These are phyloP conservation scores for Telmatochromis brachygnathus DNA, from an alignment of 2,113 vertebrate species.

Conservation along the genomic window DNA sequence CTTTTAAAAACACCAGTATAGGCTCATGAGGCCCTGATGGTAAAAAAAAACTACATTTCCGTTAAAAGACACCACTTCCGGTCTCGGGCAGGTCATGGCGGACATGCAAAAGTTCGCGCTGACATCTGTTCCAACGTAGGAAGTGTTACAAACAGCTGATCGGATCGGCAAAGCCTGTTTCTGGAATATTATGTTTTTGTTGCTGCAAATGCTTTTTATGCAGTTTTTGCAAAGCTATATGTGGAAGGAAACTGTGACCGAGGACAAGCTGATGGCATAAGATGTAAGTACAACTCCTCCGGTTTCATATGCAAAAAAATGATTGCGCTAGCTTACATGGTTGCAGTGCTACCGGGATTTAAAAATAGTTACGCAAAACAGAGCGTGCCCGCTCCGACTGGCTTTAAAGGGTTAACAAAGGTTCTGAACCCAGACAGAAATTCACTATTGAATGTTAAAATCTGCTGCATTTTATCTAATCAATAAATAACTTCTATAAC, in stretches of 20 bases:
- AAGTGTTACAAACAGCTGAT: too few relatives aligned
- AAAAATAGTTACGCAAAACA: too few relatives aligned
- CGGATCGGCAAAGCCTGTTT: accelerated
- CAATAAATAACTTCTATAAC: neutral
- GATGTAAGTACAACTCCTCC: too few relatives aligned
- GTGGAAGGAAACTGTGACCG: too few relatives aligned
- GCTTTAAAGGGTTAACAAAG: neutral
- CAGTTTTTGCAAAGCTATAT: accelerated
- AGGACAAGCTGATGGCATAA: too few relatives aligned
- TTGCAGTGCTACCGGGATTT: too few relatives aligned
- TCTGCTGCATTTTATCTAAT: neutral
- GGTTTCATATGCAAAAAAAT: too few relatives aligned
- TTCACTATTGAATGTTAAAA: neutral
- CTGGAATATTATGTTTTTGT: too few relatives aligned
- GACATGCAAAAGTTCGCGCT: accelerated
- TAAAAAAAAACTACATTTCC: too few relatives aligned
- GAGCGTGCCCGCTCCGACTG: accelerated
- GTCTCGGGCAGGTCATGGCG: accelerated
- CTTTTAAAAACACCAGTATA: too few relatives aligned
- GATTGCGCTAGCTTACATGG: accelerated
- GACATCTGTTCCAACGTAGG: accelerated
- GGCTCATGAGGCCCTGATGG: too few relatives aligned
- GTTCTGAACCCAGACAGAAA: neutral
- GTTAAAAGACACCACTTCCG: accelerated
- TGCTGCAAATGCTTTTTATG: accelerated